These are phyloP conservation scores for Crossoptilon crossoptilon DNA, from an alignment of 2,797 vertebrate genomes.

Conservation along the genomic window DNA sequence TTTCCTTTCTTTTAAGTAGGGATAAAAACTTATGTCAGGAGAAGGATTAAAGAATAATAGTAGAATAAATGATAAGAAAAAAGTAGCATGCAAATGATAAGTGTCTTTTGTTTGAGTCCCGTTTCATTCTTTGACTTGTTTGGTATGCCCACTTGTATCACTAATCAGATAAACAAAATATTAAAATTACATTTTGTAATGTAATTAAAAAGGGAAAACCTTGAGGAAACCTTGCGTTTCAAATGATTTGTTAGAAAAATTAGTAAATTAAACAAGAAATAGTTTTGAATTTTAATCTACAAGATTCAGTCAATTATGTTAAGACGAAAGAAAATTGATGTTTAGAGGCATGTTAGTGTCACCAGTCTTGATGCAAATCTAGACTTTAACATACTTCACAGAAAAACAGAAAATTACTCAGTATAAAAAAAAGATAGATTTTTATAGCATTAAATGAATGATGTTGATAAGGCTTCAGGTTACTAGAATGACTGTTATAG, in stretches of 20 bases:
- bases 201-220: not conserved
- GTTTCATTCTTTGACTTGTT: not conserved
- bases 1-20: not conserved
- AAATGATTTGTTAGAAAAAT: not conserved
- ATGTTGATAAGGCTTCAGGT: not conserved
- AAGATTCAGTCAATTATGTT: not conserved
- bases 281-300: not conserved
- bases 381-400: not conserved
- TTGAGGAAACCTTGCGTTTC: not conserved
- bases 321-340: not conserved
- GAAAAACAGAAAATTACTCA: not conserved
- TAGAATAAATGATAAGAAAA: not conserved
- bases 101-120: not conserved
- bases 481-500: not conserved
- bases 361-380: not conserved
- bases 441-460: not conserved
- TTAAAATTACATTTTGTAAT: not conserved
- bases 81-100: not conserved
- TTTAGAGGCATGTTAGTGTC: not conserved
- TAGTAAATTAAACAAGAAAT: not conserved
- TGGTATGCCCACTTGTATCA: not conserved
- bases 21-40: not conserved
- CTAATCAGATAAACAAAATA: not conserved
- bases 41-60: not conserved
- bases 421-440: not conserved